Evolutionary conservation across 92 coral and sea anemone species (phyloP).

Genomic region (Pocillopora grandis): DNA sequence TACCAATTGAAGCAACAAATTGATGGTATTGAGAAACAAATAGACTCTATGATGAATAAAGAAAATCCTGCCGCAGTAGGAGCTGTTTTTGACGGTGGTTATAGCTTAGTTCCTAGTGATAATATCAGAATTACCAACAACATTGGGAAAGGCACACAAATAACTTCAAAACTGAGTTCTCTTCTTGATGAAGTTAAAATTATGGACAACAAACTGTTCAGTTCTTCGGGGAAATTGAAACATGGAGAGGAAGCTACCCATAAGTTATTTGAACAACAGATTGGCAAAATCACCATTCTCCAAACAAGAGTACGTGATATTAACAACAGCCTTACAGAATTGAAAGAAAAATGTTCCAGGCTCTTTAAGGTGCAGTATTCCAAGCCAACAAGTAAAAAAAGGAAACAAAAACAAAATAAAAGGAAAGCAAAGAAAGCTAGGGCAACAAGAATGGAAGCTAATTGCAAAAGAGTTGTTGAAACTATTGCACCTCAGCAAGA

Average conservation of each 20-base stretch:
- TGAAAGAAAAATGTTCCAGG: too few relatives aligned
- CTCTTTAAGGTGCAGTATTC: too few relatives aligned
- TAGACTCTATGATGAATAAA: slow-evolving; percentile 53
- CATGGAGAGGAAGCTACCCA: slow-evolving; percentile 60
- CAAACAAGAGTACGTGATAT: slow-evolving; percentile 45
- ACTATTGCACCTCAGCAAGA: too few relatives aligned
- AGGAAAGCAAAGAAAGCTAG: too few relatives aligned
- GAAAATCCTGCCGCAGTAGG: slow-evolving; percentile 63
- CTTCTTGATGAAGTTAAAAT: slow-evolving; percentile 31
- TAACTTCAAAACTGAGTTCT: slow-evolving; percentile 47
- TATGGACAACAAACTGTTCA: slow-evolving; percentile 48
- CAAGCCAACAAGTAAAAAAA: too few relatives aligned
- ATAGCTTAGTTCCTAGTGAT: slow-evolving; percentile 56
- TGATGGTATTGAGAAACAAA: slow-evolving; percentile 53
- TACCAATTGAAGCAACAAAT: slow-evolving; percentile 56
- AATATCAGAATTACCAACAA: slow-evolving; percentile 37
- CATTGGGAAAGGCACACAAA: slow-evolving; percentile 33
- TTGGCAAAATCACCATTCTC: slow-evolving; percentile 43
- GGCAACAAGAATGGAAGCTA: too few relatives aligned
- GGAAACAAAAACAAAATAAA: too few relatives aligned
- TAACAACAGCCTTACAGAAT: slow-evolving; percentile 24
- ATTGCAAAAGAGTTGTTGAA: too few relatives aligned
- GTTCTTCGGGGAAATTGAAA: slow-evolving; percentile 35
- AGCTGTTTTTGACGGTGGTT: slow-evolving; percentile 41
- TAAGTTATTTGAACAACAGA: slow-evolving; percentile 39